phyloP scores from a whole-genome alignment of 2,797 vertebrate species.

The Esox masquinongy region DNA sequence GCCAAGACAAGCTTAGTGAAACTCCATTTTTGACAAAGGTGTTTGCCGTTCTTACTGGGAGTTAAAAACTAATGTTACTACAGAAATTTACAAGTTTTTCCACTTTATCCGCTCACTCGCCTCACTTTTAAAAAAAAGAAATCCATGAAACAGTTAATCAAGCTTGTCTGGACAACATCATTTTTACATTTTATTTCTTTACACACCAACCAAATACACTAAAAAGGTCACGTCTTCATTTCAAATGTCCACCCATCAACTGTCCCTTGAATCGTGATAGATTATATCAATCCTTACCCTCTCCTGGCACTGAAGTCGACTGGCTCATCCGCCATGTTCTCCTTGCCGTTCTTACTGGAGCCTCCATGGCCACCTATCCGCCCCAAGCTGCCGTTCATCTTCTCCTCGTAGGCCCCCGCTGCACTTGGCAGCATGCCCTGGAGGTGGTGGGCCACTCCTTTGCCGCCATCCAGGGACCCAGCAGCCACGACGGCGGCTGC shows the following conservation, averaged over 20 bases:
- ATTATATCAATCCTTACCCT: slow-evolving; percentile 56
- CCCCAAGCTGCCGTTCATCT: slow-evolving; percentile 83
- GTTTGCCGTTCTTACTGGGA: no score
- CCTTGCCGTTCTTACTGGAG: slow-evolving; percentile 82
- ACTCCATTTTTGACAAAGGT: no score
- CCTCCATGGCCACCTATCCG: slow-evolving; percentile 61
- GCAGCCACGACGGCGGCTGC: slow-evolving; percentile 59
- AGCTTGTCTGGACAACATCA: no score
- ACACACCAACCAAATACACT: not conserved
- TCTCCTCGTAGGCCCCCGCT: slow-evolving; percentile 81
- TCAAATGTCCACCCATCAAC: not conserved
- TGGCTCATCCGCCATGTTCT: slow-evolving; percentile 85
- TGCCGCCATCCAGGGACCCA: slow-evolving; percentile 69
- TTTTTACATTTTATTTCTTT: not conserved
- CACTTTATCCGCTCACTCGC: no score
- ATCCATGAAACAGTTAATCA: no score
- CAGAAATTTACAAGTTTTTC: no score
- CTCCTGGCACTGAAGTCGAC: slow-evolving; percentile 88
- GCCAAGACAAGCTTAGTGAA: no score
- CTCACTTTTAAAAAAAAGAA: no score
- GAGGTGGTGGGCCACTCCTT: slow-evolving; percentile 44
- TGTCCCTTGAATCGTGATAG: not conserved
- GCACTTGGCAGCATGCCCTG: slow-evolving; percentile 53
- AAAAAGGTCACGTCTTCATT: not conserved
- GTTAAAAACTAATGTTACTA: no score